Evolutionary conservation across 2,797 vertebrate genomes (phyloP), one percentile per base, ranked within the genome.

Genomic region (Hippocampus kuda): DNA sequence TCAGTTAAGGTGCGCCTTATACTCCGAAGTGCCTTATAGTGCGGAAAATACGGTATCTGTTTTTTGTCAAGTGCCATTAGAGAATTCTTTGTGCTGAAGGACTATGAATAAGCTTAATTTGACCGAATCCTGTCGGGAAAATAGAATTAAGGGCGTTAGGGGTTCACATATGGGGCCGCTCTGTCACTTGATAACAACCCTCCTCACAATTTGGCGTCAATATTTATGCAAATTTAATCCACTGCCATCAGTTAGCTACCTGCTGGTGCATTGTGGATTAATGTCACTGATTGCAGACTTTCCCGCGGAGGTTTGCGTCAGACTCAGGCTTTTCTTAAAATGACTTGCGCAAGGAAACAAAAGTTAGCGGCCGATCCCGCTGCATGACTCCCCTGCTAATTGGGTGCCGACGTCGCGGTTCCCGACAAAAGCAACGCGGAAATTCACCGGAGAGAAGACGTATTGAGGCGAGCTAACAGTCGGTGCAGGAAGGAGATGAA

Each of bases 361-460:
- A 48, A 65, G 42, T 9, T 18, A 41, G 26, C 16, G 5, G 0
- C 2, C 3, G 24, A 1, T 41, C 46, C 73, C 71, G 56, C 76
- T 62, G 72, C 83, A 79, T 42, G 67, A 81, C 69, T 77, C 72
- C 42, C 27, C 53, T 66, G 71, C 73, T 84, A 84, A 86, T 85
- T 82, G 84, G 79, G 74, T 9, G 34, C 70, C 57, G 65, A 77
- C 75, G 69, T 67, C 72, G 73, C 30, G 70, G 81, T 81, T 66
- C 70, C 38, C 72, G 70, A 63, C 53, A 1, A 72, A 0, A 30
- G 48, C 34, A 66, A 4, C 24, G 8, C 26, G 24, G 48, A 27
- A 66, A 66, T 24, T 4, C 65, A 51, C 46, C 11, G 10, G 48
- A 57, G 8, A n/a, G 59, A 11, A 63, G 69, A 34, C 65, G 44